phyloP scores from a whole-genome alignment of 2,797 vertebrate species.

The Cirrhinus mrigala region DNA sequence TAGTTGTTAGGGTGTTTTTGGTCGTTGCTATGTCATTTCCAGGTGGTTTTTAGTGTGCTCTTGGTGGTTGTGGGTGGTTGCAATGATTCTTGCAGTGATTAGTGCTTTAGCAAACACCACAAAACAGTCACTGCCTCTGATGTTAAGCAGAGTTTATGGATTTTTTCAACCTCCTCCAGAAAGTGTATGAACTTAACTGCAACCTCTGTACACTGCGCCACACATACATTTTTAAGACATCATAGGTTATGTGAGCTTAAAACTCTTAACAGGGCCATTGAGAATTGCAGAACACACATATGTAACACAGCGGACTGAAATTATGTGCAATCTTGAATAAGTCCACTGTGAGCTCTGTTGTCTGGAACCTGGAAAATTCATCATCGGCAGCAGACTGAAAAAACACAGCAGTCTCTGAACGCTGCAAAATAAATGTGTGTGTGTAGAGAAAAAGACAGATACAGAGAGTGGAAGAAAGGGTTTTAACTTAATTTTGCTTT shows the following conservation, averaged over 20 bases:
- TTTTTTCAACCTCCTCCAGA: background rate
- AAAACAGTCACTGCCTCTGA: background rate
- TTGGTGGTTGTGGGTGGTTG: background rate
- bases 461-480: background rate
- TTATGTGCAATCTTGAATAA: slow-evolving; percentile 57
- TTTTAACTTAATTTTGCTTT: slow-evolving; percentile 12
- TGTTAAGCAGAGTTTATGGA: background rate
- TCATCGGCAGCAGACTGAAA: slow-evolving; percentile 62
- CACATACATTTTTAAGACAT: slow-evolving; percentile 1
- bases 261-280: slow-evolving; percentile 16
- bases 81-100: background rate
- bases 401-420: slow-evolving; percentile 40
- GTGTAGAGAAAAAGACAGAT: background rate
- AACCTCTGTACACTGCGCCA: slow-evolving; percentile 1
- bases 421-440: background rate
- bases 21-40: background rate
- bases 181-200: slow-evolving; percentile 18
- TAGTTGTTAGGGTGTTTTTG: background rate
- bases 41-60: background rate
- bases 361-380: slow-evolving; percentile 74
- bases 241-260: slow-evolving; percentile 26
- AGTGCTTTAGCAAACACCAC: background rate
- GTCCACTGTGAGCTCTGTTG: slow-evolving; percentile 62
- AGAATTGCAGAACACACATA: background rate
- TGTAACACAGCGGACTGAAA: slow-evolving; percentile 12